Evolutionary conservation across 2,797 vertebrate genomes (phyloP).

Genomic region (Mus minutoides): DNA sequence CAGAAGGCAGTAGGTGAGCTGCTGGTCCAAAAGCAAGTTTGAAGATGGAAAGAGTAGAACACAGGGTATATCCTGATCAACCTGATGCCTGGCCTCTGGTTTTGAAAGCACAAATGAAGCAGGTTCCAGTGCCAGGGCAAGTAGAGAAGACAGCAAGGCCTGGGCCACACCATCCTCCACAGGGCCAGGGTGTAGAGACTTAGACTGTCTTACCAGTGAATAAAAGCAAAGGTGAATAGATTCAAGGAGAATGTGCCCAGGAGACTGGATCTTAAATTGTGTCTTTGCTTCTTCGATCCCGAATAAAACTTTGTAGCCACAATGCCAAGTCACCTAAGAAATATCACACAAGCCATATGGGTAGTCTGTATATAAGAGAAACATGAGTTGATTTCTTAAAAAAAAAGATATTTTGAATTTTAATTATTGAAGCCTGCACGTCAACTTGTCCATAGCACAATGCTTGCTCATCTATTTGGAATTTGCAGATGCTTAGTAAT

Average conservation of each 20-base stretch:
- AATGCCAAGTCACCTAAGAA: slow-evolving; percentile 49
- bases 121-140: neutral
- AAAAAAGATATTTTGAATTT: slow-evolving; percentile 6
- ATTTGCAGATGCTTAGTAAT: slow-evolving; percentile 31
- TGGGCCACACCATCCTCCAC: neutral
- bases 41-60: neutral
- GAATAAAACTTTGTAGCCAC: slow-evolving; percentile 6
- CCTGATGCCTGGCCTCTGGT: too few species aligned
- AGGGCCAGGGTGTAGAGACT: neutral
- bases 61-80: too few species aligned
- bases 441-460: neutral
- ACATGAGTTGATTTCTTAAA: neutral
- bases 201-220: neutral
- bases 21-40: neutral
- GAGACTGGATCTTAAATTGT: slow-evolving; percentile 48
- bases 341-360: slow-evolving; percentile 5
- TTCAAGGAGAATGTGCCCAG: neutral
- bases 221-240: neutral
- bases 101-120: too few species aligned
- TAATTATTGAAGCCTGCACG: slow-evolving; percentile 29
- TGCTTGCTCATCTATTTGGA: neutral
- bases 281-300: slow-evolving; percentile 19
- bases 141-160: neutral
- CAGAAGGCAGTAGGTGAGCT: neutral
- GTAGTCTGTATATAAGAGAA: slow-evolving; percentile 44